phyloP scores from a whole-genome alignment of 1,140 invertebrate species.

The Bactericera cockerelli region DNA sequence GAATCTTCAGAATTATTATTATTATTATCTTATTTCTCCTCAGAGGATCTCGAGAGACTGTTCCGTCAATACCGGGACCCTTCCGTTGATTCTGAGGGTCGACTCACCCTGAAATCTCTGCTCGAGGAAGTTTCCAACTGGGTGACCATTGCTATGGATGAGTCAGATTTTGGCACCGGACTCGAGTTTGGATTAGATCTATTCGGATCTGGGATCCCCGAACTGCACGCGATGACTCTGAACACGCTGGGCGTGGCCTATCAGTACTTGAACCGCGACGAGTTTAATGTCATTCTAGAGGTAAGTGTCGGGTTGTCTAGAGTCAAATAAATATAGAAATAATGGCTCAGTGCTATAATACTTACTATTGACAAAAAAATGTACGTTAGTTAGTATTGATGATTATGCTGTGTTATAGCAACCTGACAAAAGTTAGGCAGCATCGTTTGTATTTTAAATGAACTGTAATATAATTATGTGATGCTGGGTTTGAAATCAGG shows the following conservation, averaged over 20 bases:
- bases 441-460: too few species aligned
- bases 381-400: too few species aligned
- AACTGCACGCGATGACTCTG: conserved; percentile 46
- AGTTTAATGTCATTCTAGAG: conserved; percentile 55
- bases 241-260: conserved; percentile 60
- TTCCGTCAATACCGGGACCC: neutral
- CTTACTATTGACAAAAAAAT: too few species aligned
- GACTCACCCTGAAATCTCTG: conserved; percentile 21
- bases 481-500: too few species aligned
- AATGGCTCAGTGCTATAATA: too few species aligned
- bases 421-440: too few species aligned
- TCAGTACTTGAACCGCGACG: conserved; percentile 48
- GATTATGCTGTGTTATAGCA: too few species aligned
- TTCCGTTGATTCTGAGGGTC: neutral
- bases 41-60: neutral
- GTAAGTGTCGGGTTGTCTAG: conserved; percentile 21
- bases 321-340: too few species aligned
- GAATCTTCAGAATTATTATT: neutral
- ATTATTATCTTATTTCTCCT: neutral
- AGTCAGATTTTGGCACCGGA: conserved; percentile 85
- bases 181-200: conserved; percentile 75
- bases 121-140: conserved; percentile 55
- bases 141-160: conserved; percentile 77
- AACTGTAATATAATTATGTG: too few species aligned
- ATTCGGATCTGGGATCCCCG: conserved; percentile 53